These are phyloP conservation scores for Oikopleura vanhoeffeni DNA, from an alignment of 23 tunicate species.

Conservation along the genomic window DNA sequence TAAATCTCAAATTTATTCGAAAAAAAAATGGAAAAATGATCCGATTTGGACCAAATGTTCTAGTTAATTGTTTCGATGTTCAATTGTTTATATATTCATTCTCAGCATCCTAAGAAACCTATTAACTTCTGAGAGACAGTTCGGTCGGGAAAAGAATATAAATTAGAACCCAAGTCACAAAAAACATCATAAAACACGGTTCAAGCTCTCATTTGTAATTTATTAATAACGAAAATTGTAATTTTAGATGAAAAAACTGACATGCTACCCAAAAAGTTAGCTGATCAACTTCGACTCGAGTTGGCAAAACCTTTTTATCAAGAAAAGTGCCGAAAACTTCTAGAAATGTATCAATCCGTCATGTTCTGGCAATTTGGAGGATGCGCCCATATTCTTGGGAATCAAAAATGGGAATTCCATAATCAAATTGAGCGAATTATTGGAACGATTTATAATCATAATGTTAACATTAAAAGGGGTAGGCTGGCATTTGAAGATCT, in stretches of 20 bases:
- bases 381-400: neutral
- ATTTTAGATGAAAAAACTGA: neutral
- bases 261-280: neutral
- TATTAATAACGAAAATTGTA: too few relatives aligned
- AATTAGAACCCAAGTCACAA: too few relatives aligned
- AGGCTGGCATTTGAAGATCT: neutral
- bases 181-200: too few relatives aligned
- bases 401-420: neutral
- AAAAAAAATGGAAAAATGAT: too few relatives aligned
- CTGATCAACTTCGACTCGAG: neutral
- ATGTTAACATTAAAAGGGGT: neutral
- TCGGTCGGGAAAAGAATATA: too few relatives aligned
- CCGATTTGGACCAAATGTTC: too few relatives aligned
- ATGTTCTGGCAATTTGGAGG: neutral
- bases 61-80: too few relatives aligned
- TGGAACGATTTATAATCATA: neutral
- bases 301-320: neutral
- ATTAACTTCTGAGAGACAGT: too few relatives aligned
- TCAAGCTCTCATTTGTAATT: too few relatives aligned
- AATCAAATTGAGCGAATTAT: constrained; percentile 7
- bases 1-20: too few relatives aligned
- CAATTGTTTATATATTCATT: too few relatives aligned
- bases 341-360: neutral
- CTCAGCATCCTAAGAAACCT: too few relatives aligned
- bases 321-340: neutral